These are phyloP conservation scores for Pocota personata DNA, from an alignment of 2,888 invertebrate genomes.

Conservation along the genomic window DNA sequence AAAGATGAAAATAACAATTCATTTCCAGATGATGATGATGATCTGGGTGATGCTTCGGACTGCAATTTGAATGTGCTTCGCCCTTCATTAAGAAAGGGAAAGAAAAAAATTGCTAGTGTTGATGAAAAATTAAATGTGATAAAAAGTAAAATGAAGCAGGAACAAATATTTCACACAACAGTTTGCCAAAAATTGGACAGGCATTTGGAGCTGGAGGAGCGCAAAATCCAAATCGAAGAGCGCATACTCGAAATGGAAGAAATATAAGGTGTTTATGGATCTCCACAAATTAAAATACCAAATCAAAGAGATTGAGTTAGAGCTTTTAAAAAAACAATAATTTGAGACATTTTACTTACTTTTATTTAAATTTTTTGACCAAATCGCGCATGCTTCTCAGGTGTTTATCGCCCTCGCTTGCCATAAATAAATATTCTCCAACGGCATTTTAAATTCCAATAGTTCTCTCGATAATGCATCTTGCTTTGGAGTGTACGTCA, in stretches of 20 bases:
- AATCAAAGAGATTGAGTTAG: not conserved
- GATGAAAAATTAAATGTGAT: not conserved
- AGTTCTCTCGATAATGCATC: too few relatives aligned
- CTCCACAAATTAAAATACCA: too few relatives aligned
- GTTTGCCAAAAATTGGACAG: slow-evolving; percentile 6
- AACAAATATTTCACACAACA: not conserved
- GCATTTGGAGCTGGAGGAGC: not conserved
- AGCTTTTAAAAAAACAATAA: not conserved
- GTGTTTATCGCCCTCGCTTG: not conserved
- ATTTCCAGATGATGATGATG: too few relatives aligned
- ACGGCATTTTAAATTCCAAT: not conserved
- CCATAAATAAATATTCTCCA: not conserved
- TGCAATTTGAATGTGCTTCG: too few relatives aligned
- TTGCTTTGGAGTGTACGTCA: not conserved
- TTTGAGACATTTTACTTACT: not conserved
- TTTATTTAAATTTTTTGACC: not conserved
- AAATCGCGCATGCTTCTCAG: not conserved
- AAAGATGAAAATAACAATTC: too few relatives aligned
- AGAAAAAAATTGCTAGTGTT: too few relatives aligned
- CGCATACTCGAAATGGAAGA: not conserved
- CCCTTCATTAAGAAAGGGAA: too few relatives aligned
- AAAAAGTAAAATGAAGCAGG: not conserved
- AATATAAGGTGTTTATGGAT: not conserved
- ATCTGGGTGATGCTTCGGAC: too few relatives aligned
- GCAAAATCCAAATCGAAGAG: not conserved